Conservation (phyloP, 2,797 vertebrate species). For the Megaceryle alcyon region DNA sequence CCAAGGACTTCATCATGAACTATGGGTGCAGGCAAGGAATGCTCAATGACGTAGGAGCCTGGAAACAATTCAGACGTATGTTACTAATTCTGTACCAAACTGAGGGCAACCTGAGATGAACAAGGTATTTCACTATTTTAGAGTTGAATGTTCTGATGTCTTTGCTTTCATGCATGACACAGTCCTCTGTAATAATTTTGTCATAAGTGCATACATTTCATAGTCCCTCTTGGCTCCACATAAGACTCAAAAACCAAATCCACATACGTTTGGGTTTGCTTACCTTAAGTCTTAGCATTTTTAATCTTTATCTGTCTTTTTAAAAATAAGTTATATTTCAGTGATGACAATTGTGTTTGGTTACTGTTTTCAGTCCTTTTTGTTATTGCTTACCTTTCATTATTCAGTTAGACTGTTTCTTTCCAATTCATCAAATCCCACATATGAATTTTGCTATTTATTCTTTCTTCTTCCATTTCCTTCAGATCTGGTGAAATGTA, state of each 20-base stretch:
- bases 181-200: neutral
- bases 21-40: neutral
- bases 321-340: neutral
- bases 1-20: neutral
- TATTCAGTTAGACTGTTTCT: neutral
- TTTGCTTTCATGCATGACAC: neutral
- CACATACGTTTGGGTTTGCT: neutral
- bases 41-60: rapidly evolving
- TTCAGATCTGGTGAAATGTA: neutral
- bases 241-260: neutral
- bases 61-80: neutral
- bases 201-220: neutral
- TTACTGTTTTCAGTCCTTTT: neutral
- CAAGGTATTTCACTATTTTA: neutral
- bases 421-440: neutral
- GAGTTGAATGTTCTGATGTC: neutral
- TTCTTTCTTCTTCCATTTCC: neutral
- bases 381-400: neutral
- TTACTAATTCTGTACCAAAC: neutral
- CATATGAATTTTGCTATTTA: neutral
- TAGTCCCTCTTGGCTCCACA: neutral
- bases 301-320: neutral
- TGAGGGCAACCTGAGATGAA: neutral
- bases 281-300: neutral
- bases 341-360: neutral